Percentiles rank a stretch among this genome's conserved stretches.
Conservation (phyloP, 2,888 invertebrate species). For the Lordiphosa andalusiaca region DNA sequence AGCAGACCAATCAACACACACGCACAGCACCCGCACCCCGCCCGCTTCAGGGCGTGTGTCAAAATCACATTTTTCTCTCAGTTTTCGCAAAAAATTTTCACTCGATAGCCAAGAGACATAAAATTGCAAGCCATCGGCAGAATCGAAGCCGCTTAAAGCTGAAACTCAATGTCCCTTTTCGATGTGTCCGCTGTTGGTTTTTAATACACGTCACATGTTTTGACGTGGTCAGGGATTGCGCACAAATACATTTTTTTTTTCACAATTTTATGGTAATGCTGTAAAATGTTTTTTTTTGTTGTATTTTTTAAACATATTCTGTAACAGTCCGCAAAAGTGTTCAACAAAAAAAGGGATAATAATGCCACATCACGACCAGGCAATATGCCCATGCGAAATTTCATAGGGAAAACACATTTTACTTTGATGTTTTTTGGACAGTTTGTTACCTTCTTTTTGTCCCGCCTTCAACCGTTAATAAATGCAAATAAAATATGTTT, state of each 20-base stretch:
- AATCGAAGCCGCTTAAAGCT: slow-evolving; percentile 65
- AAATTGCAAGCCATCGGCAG: slow-evolving; percentile 9
- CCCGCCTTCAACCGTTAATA: slow-evolving; percentile 51
- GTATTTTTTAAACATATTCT: slow-evolving; percentile 58
- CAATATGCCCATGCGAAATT: slow-evolving; percentile 37
- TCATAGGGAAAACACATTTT: slow-evolving; percentile 54
- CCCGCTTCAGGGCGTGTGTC: slow-evolving; percentile 36
- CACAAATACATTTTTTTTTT: slow-evolving; percentile 34
- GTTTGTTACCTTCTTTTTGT: slow-evolving; percentile 31
- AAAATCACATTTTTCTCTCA: slow-evolving; percentile 70
- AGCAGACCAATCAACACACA: slow-evolving; percentile 57
- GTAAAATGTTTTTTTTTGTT: slow-evolving; percentile 62
- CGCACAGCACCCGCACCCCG: slow-evolving; percentile 29
- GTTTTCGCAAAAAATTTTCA: slow-evolving; percentile 68
- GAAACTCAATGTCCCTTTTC: slow-evolving; percentile 38
- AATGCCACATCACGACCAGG: slow-evolving; percentile 46
- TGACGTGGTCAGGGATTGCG: slow-evolving; percentile 57
- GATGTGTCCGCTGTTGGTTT: slow-evolving; percentile 42
- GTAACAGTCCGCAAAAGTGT: slow-evolving; percentile 54
- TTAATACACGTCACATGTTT: slow-evolving; percentile 73
- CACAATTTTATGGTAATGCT: slow-evolving; percentile 68
- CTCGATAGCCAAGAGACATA: slow-evolving; percentile 26
- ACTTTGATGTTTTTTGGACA: slow-evolving; percentile 61
- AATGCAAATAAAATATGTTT: slow-evolving; percentile 75
- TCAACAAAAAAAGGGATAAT: slow-evolving; percentile 47